Conservation (phyloP, 2,888 invertebrate genomes). For the Phymatocera aterrima region DNA sequence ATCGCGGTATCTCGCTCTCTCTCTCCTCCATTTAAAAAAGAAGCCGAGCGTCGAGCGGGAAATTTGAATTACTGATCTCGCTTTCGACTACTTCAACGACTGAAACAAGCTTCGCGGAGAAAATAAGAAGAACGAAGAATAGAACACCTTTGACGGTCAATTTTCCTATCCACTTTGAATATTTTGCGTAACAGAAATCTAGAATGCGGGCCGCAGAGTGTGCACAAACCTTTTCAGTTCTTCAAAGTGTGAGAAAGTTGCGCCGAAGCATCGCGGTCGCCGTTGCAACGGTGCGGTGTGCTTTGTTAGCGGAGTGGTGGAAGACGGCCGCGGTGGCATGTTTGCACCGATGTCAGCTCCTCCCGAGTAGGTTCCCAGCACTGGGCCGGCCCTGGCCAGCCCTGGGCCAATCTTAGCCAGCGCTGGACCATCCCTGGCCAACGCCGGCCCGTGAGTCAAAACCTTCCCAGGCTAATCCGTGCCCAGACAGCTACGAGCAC, state of each 20-base stretch:
- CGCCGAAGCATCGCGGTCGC: conserved; percentile 3
- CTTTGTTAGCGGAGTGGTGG: conserved; percentile 20
- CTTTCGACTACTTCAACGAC: background rate
- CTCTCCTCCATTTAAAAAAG: background rate
- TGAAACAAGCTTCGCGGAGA: background rate
- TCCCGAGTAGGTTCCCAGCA: no score
- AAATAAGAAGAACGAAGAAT: no score
- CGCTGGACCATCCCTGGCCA: no score
- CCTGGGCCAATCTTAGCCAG: no score
- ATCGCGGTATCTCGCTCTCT: conserved; percentile 1
- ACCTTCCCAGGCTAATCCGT: no score
- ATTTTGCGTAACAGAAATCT: no score
- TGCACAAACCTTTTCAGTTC: background rate
- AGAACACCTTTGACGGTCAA: no score
- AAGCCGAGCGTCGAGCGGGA: background rate
- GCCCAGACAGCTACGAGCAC: no score
- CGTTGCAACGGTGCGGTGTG: background rate
- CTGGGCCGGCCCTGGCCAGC: no score
- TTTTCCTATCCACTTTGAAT: no score
- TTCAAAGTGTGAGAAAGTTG: background rate
- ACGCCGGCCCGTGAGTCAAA: no score
- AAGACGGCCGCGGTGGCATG: conserved; percentile 6
- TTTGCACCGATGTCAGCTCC: conserved; percentile 39
- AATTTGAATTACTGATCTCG: conserved; percentile 31
- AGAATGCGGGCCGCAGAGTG: no score